Evolutionary conservation across 1,140 invertebrate genomes (phyloP), one percentile per base, ranked within the genome.

Genomic region (Euwallacea similis): DNA sequence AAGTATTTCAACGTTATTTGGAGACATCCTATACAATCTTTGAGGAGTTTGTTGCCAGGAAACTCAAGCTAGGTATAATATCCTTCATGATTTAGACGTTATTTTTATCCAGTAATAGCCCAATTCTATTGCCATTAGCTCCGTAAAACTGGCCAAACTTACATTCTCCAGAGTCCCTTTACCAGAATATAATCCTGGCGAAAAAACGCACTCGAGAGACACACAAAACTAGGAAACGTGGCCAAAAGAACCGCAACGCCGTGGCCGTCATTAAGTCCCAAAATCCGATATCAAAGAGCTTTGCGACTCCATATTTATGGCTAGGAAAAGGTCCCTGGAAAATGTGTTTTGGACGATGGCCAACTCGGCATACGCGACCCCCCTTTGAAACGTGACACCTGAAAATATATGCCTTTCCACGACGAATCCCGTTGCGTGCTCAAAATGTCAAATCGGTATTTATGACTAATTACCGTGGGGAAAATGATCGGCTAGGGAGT

Each of bases 241-340:
- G 47, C 63, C 63, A 53, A 54, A 60, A 60, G 58, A 54, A 65
- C 63, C 11, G 46, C 33, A 66, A 42, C 42, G 53, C 64, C 56
- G 64, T 56, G 54, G 33, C 55, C 66, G 42, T 67, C 66, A 67
- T 67, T 67, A 67, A 59, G 43, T 50, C 43, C 46, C 55, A 10
- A 67, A 67, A 67, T 67, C 66, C 66, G 42, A 67, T 67, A 59
- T 67, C 59, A 67, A 67, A 67, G 55, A 43, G 56, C 66, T 67
- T 59, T 67, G 66, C 66, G 56, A 50, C 54, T 67, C 55, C 66
- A 67, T 67, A 67, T 67, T 67, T 67, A 67, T 67, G 55, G 56
- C 43, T 7, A n/a, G 66, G 21, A 67, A 59, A 59, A 47, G 66
- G 66, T 8, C 16, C 55, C 15, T 47, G 11, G 42, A 67, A 66